Base-by-base conservation (phyloP, 2,797 vertebrate genomes). In the Denticeps clupeoides region DNA sequence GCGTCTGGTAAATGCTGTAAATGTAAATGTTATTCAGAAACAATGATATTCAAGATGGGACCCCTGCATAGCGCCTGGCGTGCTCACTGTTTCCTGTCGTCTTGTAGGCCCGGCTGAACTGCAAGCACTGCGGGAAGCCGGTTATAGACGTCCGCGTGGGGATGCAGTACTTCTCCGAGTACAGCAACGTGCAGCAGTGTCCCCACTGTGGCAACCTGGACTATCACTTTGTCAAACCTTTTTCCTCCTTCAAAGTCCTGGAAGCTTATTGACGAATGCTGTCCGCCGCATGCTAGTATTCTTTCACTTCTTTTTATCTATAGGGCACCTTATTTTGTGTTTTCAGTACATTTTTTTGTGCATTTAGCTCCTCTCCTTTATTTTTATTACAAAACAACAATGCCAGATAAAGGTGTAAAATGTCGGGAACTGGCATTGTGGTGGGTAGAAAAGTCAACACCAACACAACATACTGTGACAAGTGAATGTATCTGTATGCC, bases 131-230 rank as follows among this genome's bases (percentile, higher is more conserved):
- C 53, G 95, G 95, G 61, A 97, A 97, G 78, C 91, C 95, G 1
- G 93, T 99, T 68, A 88, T 99, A 72, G 95, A 97, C 33, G 95
- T 99, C 26, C 88, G 92, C 47, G 87, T 99, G 11, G 95, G 95
- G 52, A 99, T 97, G 95, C 95, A 96, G 85, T 99, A 96, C 86
- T 99, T 99, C 81, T 99, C 95, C 0, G 95, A 99, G 73, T 99
- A 99, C 87, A 99, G 95, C 77, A 97, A 97, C 26, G 95, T 99
- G 65, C 95, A 99, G 79, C 95, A 99, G 77, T 99, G 95, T 65
- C 95, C 95, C 41, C 95, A 99, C 82, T 99, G 95, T 60, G 95
- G 95, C 62, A 97, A 99, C 76, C 83, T 99, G 86, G 95, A 99
- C 89, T 99, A 99, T 84, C 95, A 99, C 78, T 99, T 99, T 49